Evolutionary conservation across 1,140 invertebrate genomes (phyloP), one percentile per base, ranked within the genome.

Genomic region (Dinoponera quadriceps): DNA sequence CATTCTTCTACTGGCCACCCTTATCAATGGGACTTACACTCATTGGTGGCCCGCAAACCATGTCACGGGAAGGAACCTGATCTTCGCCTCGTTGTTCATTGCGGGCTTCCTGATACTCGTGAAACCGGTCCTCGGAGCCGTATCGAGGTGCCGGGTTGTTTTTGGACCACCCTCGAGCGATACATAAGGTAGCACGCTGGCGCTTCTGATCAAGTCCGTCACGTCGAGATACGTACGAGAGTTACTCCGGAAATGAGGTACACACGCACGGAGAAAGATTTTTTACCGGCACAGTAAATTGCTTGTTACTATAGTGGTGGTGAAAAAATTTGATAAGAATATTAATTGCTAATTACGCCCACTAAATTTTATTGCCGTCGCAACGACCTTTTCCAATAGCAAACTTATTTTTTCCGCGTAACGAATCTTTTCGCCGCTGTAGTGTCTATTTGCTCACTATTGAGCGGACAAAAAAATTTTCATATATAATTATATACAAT

Each of bases 21-120:
- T 93, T 5, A 93, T 94, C 60, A 93, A 91, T 5, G 94, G 94
- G 0, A 91, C 91, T 0, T 94, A 94, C 54, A 84, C 78, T 7
- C 4, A 13, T 1, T 93, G 92, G 87, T 93, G 90, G 91, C 72
- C 80, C 1, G 84, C n/a, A n/a, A 86, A 0, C 85, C 73, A n/a
- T 14, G 71, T 89, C 0, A 87, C 88, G 1, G 91, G 91, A 7
- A 86, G 91, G 18, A 83, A 49, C 38, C 72, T 94, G 2, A 72
- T 90, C 0, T 92, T 94, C 16, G 55, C 91, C 0, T 91, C 91
- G 0, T 84, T 92, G 5, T 89, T 94, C 25, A 89, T 94, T 20
- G 93, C 90, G 1, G 91, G 88, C 0, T 18, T 93, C 33, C 72
- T 94, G 0, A 83, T 93, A 0, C 82, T 94, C 0, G 69, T 93